Evolutionary conservation across 1,140 invertebrate species (phyloP), one percentile per base, ranked within the genome.

Genomic region (Ceratina japonica): DNA sequence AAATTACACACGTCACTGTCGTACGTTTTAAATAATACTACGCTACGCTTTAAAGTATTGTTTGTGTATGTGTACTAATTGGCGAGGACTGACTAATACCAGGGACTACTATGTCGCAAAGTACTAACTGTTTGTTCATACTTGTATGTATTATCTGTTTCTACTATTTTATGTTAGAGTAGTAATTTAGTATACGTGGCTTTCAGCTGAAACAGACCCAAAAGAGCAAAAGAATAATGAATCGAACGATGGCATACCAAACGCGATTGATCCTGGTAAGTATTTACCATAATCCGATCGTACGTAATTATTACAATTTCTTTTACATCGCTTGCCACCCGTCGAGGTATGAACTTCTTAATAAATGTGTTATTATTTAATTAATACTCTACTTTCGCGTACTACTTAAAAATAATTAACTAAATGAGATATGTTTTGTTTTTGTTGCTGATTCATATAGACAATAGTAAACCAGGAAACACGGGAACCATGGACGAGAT

Each of bases 161-260:
- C 31, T 61, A 81, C 10, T 52, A 15, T 72, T 80, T 78, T 54
- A 81, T 76, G 70, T 80, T 80, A 85, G 58, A 72, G 22, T 80
- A 80, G 66, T 86, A 85, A 86, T 72, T 75, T 78, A 86, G 75
- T 54, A 79, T 81, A 84, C 61, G 75, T 86, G 66, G 13, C 75
- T 87, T 87, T 83, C 86, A 87, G 86, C 64, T 83, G 27, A 83
- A 63, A 78, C 61, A 81, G 82, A 51, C 58, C 44, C 77, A 31
- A 83, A 81, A 74, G 13, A 70, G 15, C 27, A 20, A 79, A 52
- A 68, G 56, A 85, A 80, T 56, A 71, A 37, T 65, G 51, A 66
- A 13, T 71, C 64, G 24, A 81, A 77, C 54, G 71, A 63, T 8
- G 66, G 16, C 24, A 24, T 71, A 4, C 37, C 59, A 20, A 64